Evolutionary conservation across 2,113 vertebrate genomes (phyloP).

Genomic region (Procavia capensis): DNA sequence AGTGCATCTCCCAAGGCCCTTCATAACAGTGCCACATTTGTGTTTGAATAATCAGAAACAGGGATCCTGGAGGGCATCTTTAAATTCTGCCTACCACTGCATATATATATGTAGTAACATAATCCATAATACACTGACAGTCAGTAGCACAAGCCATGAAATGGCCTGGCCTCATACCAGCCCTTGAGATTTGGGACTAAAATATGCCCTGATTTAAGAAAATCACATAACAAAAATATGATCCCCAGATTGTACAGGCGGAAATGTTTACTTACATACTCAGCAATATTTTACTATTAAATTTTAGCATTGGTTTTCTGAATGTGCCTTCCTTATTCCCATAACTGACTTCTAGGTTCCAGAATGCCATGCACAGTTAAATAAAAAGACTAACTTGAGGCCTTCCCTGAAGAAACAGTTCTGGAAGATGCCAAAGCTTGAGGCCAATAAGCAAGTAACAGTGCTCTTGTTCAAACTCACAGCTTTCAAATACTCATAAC

Average conservation of each 20-base stretch:
- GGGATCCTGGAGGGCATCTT: neutral
- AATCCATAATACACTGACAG: no score
- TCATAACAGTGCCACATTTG: no score
- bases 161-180: neutral
- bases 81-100: no score
- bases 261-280: neutral
- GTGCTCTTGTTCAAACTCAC: no score
- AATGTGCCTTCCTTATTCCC: neutral
- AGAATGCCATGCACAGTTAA: rapidly evolving
- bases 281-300: neutral
- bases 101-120: neutral
- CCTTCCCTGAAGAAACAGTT: neutral
- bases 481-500: rapidly evolving
- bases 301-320: neutral
- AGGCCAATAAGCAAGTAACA: rapidly evolving
- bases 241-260: neutral
- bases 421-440: neutral
- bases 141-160: neutral
- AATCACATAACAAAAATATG: neutral
- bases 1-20: neutral
- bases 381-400: neutral
- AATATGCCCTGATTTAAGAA: neutral
- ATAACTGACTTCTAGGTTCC: neutral
- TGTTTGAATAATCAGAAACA: neutral
- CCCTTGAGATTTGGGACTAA: neutral